A percentile compares a stretch with the other conserved stretches of the same genome.
Evolutionary conservation across 2,797 vertebrate genomes (phyloP).

Genomic region (Octomys mimax): DNA sequence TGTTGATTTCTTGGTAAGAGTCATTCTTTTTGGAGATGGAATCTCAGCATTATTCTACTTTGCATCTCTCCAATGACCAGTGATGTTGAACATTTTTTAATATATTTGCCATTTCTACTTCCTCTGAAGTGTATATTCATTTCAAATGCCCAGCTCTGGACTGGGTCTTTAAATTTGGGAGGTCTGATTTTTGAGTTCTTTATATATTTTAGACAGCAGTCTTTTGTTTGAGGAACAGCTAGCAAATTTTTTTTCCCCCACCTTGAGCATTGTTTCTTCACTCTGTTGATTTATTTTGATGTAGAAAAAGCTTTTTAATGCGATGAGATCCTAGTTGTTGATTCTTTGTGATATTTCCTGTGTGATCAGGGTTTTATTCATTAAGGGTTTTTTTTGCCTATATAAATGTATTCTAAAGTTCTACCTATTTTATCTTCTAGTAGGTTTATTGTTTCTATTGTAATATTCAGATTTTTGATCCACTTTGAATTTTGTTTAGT

Average conservation of each 20-base stretch:
- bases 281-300: background rate
- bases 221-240: background rate
- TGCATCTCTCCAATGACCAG: background rate
- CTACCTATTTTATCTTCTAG: no score
- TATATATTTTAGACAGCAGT: background rate
- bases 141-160: background rate
- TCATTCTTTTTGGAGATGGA: background rate
- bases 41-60: background rate
- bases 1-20: background rate
- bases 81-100: background rate
- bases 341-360: no score
- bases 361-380: no score
- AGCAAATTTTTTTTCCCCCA: background rate
- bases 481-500: no score
- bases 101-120: background rate
- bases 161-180: background rate
- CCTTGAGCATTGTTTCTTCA: background rate
- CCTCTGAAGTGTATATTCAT: background rate
- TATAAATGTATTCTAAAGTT: no score
- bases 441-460: no score
- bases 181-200: background rate
- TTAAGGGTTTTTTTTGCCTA: no score
- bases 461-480: no score
- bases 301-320: background rate
- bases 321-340: no score